Base-by-base conservation (phyloP, 2,113 vertebrate species). In the Eclectus roratus region DNA sequence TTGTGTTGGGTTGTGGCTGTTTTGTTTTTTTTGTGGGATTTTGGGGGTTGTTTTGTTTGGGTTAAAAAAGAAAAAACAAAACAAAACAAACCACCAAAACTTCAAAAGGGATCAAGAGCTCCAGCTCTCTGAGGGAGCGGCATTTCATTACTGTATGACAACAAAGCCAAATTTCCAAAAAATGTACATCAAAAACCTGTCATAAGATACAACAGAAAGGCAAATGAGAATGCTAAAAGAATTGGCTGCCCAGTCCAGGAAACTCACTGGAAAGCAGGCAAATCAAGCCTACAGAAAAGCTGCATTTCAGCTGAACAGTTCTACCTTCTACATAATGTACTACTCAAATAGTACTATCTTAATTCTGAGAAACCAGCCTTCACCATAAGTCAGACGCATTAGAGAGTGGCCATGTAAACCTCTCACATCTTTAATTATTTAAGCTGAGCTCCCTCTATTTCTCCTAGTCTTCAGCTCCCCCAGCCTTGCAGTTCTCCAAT, bases 321-420 rank as follows among this genome's bases (percentile, higher is more conserved):
- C n/a, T 80, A 63, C 28, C 49, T 83, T 71, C 89, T 74, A 39
- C 79, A 52, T 12, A 60, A 4, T 2, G 43, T 37, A 47, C 24
- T 61, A 61, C 53, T 60, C 64, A 35, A 61, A 3, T 41, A 74
- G 70, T 1, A 25, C 20, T 39, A 13, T 6, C 33, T 64, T 53
- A 77, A 89, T 86, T 27, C 39, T 60, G 58, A 83, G 35, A 83
- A 76, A 83, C 23, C 31, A 83, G 33, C 11, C 35, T 77, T 52
- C 0, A 3, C 19, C 0, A 0, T 20, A 69, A 68, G 5, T 17
- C 28, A 49, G 66, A 71, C 6, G 25, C 17, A 37, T 18, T 53
- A 63, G 27, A 85, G 17, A 17, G 68, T 43, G 86, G 41, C 13
- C 71, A 73, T 2, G 7, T 29, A 86, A 93, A 47, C 9, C 13